Percentiles rank a stretch among this genome's conserved stretches.
These are phyloP conservation scores for Heterohyrax brucei DNA, from an alignment of 2,797 vertebrate genomes.

Conservation along the genomic window DNA sequence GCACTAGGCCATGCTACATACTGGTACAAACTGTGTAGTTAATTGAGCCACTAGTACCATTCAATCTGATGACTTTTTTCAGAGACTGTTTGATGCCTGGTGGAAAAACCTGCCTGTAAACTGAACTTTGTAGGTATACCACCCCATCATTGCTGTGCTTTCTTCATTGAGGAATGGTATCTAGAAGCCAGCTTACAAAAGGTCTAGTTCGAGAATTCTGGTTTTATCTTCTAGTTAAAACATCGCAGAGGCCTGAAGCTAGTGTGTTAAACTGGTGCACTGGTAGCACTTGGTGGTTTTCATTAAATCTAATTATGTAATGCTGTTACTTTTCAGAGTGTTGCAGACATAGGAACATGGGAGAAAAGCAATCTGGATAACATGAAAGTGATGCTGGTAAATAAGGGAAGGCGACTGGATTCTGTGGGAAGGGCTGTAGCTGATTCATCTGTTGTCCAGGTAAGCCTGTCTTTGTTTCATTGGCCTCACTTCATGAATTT, in stretches of 20 bases:
- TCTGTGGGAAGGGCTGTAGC: constrained; percentile 83
- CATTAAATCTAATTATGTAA: constrained; percentile 36
- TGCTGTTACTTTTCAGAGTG: constrained; percentile 79
- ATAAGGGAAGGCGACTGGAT: constrained; percentile 65
- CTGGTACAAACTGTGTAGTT: neutral
- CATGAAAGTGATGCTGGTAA: constrained; percentile 84
- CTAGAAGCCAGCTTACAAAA: constrained; percentile 22
- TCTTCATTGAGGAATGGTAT: neutral
- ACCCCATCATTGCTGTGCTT: constrained; percentile 62
- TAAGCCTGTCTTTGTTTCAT: constrained; percentile 69
- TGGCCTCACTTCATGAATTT: neutral
- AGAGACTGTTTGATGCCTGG: constrained; percentile 8
- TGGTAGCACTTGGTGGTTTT: neutral
- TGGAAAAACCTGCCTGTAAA: constrained; percentile 7
- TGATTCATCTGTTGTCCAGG: constrained; percentile 82
- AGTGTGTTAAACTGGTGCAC: neutral
- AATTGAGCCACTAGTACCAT: neutral
- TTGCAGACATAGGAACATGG: constrained; percentile 72
- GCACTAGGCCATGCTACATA: neutral
- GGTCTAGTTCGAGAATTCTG: neutral
- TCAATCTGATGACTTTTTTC: neutral
- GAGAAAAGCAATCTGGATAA: constrained; percentile 79
- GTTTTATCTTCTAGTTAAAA: constrained; percentile 53
- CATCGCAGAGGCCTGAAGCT: neutral
- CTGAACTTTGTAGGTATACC: neutral